phyloP scores from a whole-genome alignment of 2,888 invertebrate genomes.

The Unio delphinus region DNA sequence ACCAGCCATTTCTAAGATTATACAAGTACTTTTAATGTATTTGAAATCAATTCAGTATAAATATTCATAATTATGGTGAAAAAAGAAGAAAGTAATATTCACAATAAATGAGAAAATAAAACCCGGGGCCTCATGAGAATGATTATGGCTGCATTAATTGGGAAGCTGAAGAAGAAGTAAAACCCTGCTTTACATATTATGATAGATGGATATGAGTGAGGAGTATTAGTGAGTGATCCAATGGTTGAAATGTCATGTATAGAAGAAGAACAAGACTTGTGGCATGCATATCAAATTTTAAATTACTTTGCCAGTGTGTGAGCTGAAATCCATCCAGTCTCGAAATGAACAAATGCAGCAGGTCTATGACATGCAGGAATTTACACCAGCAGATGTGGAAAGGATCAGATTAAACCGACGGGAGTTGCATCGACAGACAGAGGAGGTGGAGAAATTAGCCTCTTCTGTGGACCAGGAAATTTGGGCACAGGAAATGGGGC shows the following conservation, averaged over 20 bases:
- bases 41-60: no score
- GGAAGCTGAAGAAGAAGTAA: no score
- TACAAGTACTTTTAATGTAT: no score
- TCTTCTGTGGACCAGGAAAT: slow-evolving; percentile 51
- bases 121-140: no score
- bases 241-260: not conserved
- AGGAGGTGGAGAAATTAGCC: slow-evolving; percentile 46
- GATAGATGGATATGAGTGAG: no score
- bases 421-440: slow-evolving; percentile 53
- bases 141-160: no score
- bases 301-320: slow-evolving; percentile 30
- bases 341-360: slow-evolving; percentile 49
- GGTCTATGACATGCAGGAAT: slow-evolving; percentile 59
- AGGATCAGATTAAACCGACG: slow-evolving; percentile 52
- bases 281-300: slow-evolving; percentile 2
- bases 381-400: slow-evolving; percentile 62
- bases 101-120: no score
- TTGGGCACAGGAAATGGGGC: slow-evolving; percentile 55
- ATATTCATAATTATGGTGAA: no score
- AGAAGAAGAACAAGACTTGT: not conserved
- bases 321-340: slow-evolving; percentile 37
- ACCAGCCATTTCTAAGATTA: no score
- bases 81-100: no score
- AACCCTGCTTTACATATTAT: no score
- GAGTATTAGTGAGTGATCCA: no score